A percentile compares a stretch with the other conserved stretches of the same genome.
These are phyloP conservation scores for Lamellibrachia columna DNA, from an alignment of 2,888 invertebrate species.

Conservation along the genomic window DNA sequence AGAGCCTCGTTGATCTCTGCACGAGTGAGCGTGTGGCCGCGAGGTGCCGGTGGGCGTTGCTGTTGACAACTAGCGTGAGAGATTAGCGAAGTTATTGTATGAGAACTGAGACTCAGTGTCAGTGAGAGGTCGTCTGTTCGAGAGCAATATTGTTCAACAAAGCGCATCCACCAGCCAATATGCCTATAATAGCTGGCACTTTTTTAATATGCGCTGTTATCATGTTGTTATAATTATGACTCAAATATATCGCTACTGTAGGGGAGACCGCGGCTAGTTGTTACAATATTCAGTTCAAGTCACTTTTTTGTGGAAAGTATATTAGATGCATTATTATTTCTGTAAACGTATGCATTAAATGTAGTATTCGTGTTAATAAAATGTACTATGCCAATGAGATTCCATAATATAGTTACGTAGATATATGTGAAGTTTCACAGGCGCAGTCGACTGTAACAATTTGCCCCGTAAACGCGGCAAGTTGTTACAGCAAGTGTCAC, in stretches of 20 bases:
- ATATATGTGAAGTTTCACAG: too few species aligned
- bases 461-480: too few species aligned
- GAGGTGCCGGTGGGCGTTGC: not conserved
- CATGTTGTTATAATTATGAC: not conserved
- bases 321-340: too few species aligned
- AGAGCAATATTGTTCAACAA: not conserved
- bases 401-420: too few species aligned
- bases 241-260: not conserved
- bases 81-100: not conserved
- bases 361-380: too few species aligned
- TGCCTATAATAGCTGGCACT: not conserved
- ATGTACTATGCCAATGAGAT: too few species aligned
- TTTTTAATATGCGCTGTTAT: not conserved
- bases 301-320: too few species aligned
- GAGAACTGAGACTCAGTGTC: not conserved
- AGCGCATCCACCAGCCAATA: not conserved
- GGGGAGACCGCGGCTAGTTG: too few species aligned
- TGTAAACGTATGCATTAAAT: too few species aligned
- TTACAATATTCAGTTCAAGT: too few species aligned
- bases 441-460: too few species aligned
- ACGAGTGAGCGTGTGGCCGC: not conserved
- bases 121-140: not conserved
- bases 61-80: constrained; percentile 11
- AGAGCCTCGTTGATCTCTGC: not conserved
- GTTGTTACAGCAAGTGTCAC: too few species aligned